These are phyloP conservation scores for Cetoscarus ocellatus DNA, from an alignment of 2,797 vertebrate species.

Conservation along the genomic window DNA sequence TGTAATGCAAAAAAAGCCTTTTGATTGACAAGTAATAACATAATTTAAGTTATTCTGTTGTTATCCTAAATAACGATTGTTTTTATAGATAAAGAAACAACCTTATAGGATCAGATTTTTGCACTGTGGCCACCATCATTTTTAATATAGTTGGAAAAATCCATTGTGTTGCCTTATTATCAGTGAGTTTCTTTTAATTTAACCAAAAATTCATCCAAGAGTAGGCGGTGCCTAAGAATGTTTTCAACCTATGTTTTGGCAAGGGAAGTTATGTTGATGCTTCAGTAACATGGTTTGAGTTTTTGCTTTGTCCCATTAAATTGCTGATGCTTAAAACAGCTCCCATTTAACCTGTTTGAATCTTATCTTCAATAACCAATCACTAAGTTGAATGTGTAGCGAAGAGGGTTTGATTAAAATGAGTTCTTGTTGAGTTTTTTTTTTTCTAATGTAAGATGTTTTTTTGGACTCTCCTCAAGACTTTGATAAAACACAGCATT, in stretches of 20 bases:
- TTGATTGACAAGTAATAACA: slow-evolving; percentile 55
- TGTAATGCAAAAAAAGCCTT: slow-evolving; percentile 61
- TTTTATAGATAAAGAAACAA: slow-evolving; percentile 61
- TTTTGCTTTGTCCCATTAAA: slow-evolving; percentile 86
- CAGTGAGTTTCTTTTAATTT: slow-evolving; percentile 75
- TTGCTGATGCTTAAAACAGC: slow-evolving; percentile 76
- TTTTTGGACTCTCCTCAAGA: too few species aligned
- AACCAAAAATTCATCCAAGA: slow-evolving; percentile 73
- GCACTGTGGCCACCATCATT: slow-evolving; percentile 75
- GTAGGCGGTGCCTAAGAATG: slow-evolving; percentile 82
- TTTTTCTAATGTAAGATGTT: too few species aligned
- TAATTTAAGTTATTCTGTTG: slow-evolving; percentile 76
- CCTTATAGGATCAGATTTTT: slow-evolving; percentile 66
- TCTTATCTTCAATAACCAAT: slow-evolving; percentile 20
- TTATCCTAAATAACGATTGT: slow-evolving; percentile 47
- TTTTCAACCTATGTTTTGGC: slow-evolving; percentile 72
- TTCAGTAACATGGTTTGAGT: slow-evolving; percentile 77
- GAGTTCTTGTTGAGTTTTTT: not conserved
- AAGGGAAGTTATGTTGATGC: slow-evolving; percentile 73
- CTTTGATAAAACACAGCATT: too few species aligned
- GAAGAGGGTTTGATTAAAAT: not conserved
- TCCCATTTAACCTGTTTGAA: slow-evolving; percentile 43
- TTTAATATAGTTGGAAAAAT: slow-evolving; percentile 60
- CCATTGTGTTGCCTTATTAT: slow-evolving; percentile 82
- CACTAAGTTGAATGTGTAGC: not conserved